Evolutionary conservation across 2,888 invertebrate species (phyloP).

Genomic region (Rotaria sp.): DNA sequence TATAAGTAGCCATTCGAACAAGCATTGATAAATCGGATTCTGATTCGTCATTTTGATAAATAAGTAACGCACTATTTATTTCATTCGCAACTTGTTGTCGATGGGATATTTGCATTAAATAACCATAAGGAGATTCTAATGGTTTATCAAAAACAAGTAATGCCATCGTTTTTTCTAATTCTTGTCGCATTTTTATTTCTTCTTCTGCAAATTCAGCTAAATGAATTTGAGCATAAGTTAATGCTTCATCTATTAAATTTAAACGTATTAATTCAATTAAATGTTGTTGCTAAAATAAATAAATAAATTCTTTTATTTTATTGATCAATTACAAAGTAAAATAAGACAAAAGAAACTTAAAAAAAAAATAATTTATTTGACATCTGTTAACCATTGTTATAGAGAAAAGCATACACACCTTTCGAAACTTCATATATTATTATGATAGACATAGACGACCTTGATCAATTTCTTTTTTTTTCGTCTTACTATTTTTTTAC

Average conservation of each 20-base stretch:
- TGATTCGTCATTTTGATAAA: conserved; percentile 71
- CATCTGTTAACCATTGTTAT: no score
- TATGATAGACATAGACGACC: no score
- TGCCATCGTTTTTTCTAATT: conserved; percentile 85
- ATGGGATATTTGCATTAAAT: conserved; percentile 82
- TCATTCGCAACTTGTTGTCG: conserved; percentile 84
- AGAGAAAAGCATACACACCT: no score
- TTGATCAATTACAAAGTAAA: no score
- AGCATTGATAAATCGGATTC: conserved; percentile 83
- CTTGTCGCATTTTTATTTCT: conserved; percentile 65
- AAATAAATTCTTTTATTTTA: no score
- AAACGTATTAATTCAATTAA: conserved; percentile 77
- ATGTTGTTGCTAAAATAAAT: conserved; percentile 69
- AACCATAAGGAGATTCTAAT: conserved; percentile 84
- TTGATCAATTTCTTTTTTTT: no score
- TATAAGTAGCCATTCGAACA: conserved; percentile 85
- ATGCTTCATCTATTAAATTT: conserved; percentile 75
- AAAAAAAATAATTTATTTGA: no score
- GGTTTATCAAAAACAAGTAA: conserved; percentile 93
- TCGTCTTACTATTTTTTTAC: no score
- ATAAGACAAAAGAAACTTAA: no score
- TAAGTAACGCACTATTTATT: conserved; percentile 89
- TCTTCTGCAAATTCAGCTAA: conserved; percentile 80
- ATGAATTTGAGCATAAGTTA: conserved; percentile 80
- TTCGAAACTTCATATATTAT: no score